A percentile compares a stretch with the other conserved stretches of the same genome.
Evolutionary conservation across 2,888 invertebrate genomes (phyloP).

Genomic region (Cheilosia pagana): DNA sequence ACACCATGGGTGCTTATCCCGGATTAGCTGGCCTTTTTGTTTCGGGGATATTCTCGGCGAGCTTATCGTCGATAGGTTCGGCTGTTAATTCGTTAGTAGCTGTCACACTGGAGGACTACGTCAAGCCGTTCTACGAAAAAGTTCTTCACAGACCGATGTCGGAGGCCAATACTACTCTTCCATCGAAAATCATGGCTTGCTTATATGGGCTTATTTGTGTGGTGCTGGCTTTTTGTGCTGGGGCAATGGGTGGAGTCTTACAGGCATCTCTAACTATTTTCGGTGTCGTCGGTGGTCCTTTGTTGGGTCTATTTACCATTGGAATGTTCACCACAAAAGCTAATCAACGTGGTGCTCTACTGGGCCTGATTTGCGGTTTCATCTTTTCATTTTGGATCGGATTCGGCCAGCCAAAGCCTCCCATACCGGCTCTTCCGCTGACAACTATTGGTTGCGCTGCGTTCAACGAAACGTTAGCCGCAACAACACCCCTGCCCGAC

Average conservation of each 20-base stretch:
- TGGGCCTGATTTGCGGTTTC: conserved; percentile 88
- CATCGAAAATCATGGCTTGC: conserved; percentile 89
- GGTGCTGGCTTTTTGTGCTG: conserved; percentile 91
- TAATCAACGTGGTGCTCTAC: conserved; percentile 89
- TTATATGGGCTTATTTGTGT: conserved; percentile 91
- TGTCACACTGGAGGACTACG: conserved; percentile 94
- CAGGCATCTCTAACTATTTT: conserved; percentile 94
- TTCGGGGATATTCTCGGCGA: conserved; percentile 95
- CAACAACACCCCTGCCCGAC: conserved; percentile 21
- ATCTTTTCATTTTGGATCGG: conserved; percentile 91
- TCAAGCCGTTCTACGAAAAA: conserved; percentile 85
- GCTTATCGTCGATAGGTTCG: conserved; percentile 95
- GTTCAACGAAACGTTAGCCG: conserved; percentile 34
- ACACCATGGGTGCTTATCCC: conserved; percentile 89
- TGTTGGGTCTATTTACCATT: conserved; percentile 92
- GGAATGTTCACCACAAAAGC: conserved; percentile 91
- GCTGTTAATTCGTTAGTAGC: conserved; percentile 95
- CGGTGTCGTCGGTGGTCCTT: conserved; percentile 93
- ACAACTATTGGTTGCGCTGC: conserved; percentile 85
- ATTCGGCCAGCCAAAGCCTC: conserved; percentile 91
- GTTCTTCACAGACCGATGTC: conserved; percentile 83
- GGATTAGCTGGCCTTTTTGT: conserved; percentile 95
- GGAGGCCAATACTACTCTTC: conserved; percentile 84
- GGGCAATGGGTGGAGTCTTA: conserved; percentile 91
- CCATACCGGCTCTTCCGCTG: conserved; percentile 85